Evolutionary conservation across 2,888 invertebrate species (phyloP), one percentile per base, ranked within the genome.

Genomic region (Andrena hattorfiana): DNA sequence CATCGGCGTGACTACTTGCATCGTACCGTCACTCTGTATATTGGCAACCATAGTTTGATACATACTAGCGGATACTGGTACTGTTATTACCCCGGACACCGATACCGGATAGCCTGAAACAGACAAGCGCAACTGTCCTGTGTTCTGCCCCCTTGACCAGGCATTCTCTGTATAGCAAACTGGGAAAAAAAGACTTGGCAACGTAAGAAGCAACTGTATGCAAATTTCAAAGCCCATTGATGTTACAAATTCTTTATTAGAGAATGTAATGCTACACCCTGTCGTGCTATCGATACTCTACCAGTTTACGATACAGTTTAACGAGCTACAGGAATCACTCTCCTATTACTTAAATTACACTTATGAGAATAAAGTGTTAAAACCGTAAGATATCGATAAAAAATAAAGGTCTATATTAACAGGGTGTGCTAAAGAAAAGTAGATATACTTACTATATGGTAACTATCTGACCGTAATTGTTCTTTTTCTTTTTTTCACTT

Each of bases 41-140:
- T 97, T 97, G 75, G 98, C 98, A 93, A 98, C 97, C 96, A 99
- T 98, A 81, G 98, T 98, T 95, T 99, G 99, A 95, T 99, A 99
- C 97, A 99, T 98, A 84, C 98, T 98, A 78, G 98, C 97, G 60
- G 98, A 97, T 84, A 99, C 98, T 75, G 99, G 99, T 90, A 99
- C 98, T 74, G 99, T 98, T 94, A 99, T 98, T 95, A 99, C 98
- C 82, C 98, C 98, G 91, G 98, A 97, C 91, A 98, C 98, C 89
- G 97, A 97, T 90, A 98, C 97, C 69, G 97, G 97, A 95, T 97
- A 97, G 28, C 96, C 96, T 96, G 95, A 86, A 93, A 94, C 93
- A 92, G 89, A 88, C 85, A 91, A 91, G 54, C 56, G 56, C 75
- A 74, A 86, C 74, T 70, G 77, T 87, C 81, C 83, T 82, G 80